Base-by-base conservation (phyloP, 92 coral and sea anemone species). In the Metridium senile region DNA sequence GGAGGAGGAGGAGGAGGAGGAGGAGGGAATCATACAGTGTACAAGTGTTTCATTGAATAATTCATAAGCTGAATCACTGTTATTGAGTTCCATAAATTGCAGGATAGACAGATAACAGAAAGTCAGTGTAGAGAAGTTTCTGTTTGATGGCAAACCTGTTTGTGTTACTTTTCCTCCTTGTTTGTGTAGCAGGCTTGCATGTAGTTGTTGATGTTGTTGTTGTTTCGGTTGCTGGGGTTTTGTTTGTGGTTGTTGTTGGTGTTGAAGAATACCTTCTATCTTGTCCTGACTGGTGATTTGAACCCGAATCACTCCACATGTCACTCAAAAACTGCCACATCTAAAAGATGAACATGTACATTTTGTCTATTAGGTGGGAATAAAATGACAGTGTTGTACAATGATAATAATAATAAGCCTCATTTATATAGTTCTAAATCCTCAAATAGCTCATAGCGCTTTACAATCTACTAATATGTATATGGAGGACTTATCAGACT, bases 271-370 rank as follows among this genome's bases (percentile, higher is more conserved):
- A 16, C 1, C 47, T 66, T 1, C 46, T 9, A 25, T 20, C 51
- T 33, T 66, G 43, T 27, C 26, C 61, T 20, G 61, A 32, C n/a
- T 39, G 49, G 49, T 26, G 47, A 43, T 25, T 16, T 20, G 62
- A 1, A 8, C 46, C 6, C 27, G 80, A 62, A 8, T 75, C 71
- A 17, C 62, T 75, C 62, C 70, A 75, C 62, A 75, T 62, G 39
- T 75, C 62, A 75, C 62, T 75, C 43, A 75, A 47, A n/a, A 64
- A 75, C 43, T 75, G 80, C 71, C 71, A 75, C 70, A 75, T 62
- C 71, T 75, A 45, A 47, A 62, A 62, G 28, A 1, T 8, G 18
- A 66, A 35, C n/a, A n/a, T n/a, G n/a, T n/a, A n/a, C n/a, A n/a
- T n/a, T n/a, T n/a, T n/a, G n/a, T n/a, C n/a, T n/a, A n/a, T n/a